Conservation (phyloP, 2,113 vertebrate species). For the Catharus fuscescens region DNA sequence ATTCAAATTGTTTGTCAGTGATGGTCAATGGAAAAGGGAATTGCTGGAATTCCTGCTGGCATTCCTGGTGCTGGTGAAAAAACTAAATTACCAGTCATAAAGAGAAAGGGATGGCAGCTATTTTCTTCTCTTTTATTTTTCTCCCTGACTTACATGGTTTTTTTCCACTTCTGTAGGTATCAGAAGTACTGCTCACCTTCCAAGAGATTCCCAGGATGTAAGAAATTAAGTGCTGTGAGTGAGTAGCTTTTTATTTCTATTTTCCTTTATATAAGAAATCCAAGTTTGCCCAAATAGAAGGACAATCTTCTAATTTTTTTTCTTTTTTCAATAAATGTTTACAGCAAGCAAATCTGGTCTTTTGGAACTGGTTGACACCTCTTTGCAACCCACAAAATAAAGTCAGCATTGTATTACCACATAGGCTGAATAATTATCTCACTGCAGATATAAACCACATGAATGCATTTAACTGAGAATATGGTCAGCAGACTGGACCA, state of each 20-base stretch:
- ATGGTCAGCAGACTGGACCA: constrained; percentile 19
- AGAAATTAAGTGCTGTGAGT: constrained; percentile 12
- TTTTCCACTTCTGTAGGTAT: not conserved
- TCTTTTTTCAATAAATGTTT: constrained; percentile 10
- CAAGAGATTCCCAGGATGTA: not conserved
- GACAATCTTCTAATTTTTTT: not conserved
- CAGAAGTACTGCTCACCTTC: not conserved
- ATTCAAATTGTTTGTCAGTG: not conserved
- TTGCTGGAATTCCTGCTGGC: not conserved
- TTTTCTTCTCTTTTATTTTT: not conserved
- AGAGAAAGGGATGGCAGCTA: not conserved
- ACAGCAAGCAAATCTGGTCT: not conserved
- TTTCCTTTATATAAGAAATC: not conserved
- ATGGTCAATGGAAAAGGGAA: not conserved
- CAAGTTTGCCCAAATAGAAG: not conserved
- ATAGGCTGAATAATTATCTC: constrained; percentile 37
- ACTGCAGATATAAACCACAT: constrained; percentile 19
- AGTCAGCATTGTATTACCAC: constrained; percentile 34
- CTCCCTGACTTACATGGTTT: not conserved
- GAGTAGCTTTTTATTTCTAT: not conserved
- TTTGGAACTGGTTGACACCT: not conserved
- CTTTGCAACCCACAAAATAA: constrained; percentile 28
- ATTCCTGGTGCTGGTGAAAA: not conserved
- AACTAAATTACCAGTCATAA: not conserved
- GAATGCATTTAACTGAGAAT: constrained; percentile 34